A percentile compares a stretch with the other conserved stretches of the same genome.
phyloP scores from a whole-genome alignment of 2,888 invertebrate genomes.

The Limnephilus marmoratus region DNA sequence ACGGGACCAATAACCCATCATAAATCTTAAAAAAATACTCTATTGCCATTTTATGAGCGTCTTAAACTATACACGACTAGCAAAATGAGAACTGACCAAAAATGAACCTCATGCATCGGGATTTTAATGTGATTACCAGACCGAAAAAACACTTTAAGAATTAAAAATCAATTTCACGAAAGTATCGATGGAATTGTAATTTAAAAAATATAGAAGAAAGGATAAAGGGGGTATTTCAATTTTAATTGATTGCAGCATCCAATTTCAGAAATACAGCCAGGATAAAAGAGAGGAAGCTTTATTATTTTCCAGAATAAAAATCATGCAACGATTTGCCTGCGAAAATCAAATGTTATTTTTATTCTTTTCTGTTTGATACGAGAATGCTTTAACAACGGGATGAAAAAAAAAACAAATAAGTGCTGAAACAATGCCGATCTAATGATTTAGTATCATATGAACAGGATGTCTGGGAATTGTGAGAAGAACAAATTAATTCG shows the following conservation, averaged over 20 bases:
- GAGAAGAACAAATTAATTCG: constrained; percentile 51
- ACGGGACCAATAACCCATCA: no score
- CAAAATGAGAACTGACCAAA: no score
- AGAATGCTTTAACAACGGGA: background rate
- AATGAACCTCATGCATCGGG: no score
- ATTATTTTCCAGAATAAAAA: background rate
- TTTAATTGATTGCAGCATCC: background rate
- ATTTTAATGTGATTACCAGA: background rate
- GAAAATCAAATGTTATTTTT: no score
- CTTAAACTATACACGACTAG: no score
- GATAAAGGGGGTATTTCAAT: background rate
- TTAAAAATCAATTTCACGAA: background rate
- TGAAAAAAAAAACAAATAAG: background rate
- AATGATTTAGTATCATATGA: background rate
- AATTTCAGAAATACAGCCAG: no score
- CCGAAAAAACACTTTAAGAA: no score
- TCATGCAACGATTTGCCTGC: background rate
- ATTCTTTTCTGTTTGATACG: background rate
- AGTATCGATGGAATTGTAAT: background rate
- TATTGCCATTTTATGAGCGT: no score
- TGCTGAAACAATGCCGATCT: background rate
- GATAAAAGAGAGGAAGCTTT: background rate
- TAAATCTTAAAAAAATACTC: no score
- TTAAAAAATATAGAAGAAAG: no score
- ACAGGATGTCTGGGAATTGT: background rate